Conservation (phyloP, 1,140 invertebrate genomes). For the Macrobrachium nipponense region DNA sequence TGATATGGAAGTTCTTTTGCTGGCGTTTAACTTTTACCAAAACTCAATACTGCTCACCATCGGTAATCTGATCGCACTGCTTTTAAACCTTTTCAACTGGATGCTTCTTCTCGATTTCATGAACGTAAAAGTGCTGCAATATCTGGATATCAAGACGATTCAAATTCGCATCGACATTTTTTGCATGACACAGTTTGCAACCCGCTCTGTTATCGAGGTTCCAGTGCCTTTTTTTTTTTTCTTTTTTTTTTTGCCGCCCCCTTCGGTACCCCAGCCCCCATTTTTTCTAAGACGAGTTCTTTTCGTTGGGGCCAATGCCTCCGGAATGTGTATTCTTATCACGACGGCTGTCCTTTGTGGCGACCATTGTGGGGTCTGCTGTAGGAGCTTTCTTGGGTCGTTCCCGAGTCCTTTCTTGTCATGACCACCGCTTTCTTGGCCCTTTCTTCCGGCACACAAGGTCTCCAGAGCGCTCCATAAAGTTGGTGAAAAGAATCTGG, state of each 20-base stretch:
- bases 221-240: no score
- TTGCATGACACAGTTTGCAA: no score
- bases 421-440: conserved; percentile 61
- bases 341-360: conserved; percentile 54
- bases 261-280: no score
- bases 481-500: conserved; percentile 54
- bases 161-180: not conserved
- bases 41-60: conserved; percentile 49
- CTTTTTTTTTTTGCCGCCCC: no score
- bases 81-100: not conserved
- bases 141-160: not conserved
- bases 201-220: no score
- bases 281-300: no score
- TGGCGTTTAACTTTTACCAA: conserved; percentile 40
- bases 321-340: conserved; percentile 54
- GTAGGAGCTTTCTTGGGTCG: conserved; percentile 59
- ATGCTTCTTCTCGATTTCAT: no score
- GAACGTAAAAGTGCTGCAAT: no score
- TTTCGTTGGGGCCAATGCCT: conserved; percentile 13
- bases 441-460: conserved; percentile 59
- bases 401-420: conserved; percentile 59
- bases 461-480: conserved; percentile 60
- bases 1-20: conserved; percentile 40
- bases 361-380: conserved; percentile 48
- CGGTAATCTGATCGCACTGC: conserved; percentile 8